A percentile compares a stretch with the other conserved stretches of the same genome.
phyloP scores from a whole-genome alignment of 2,888 invertebrate species.

The Temnothorax rugatulus region DNA sequence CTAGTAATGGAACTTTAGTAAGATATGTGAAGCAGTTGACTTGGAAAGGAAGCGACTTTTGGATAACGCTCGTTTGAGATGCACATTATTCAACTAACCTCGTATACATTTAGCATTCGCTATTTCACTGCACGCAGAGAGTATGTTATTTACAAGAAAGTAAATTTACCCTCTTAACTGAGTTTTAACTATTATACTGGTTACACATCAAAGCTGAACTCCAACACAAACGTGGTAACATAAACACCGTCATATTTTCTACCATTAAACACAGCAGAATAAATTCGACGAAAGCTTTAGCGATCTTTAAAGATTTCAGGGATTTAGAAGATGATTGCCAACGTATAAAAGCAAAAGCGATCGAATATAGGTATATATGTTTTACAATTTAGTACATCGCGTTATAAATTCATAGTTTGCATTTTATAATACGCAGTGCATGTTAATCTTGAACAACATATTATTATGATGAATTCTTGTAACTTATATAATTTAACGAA shows the following conservation, averaged over 20 bases:
- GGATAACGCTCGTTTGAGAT: slow-evolving; percentile 6
- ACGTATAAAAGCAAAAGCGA: neutral
- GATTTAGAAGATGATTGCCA: slow-evolving; percentile 21
- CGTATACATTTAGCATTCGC: neutral
- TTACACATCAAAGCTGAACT: slow-evolving; percentile 42
- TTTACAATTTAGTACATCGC: neutral
- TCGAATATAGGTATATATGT: neutral
- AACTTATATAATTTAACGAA: neutral
- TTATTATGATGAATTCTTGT: neutral
- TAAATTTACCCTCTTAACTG: slow-evolving; percentile 41
- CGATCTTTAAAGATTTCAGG: neutral
- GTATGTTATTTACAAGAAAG: slow-evolving; percentile 25
- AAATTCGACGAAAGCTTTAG: slow-evolving; percentile 35
- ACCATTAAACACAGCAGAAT: slow-evolving; percentile 35
- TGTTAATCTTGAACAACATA: neutral
- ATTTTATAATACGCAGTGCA: neutral
- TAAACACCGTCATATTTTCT: slow-evolving; percentile 36
- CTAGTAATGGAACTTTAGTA: neutral
- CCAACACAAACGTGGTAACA: slow-evolving; percentile 16
- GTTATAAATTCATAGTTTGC: neutral
- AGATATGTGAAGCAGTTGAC: neutral
- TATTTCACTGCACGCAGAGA: neutral
- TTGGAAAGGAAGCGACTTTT: slow-evolving; percentile 24
- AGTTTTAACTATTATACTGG: slow-evolving; percentile 38
- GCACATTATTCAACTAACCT: slow-evolving; percentile 7